Percentiles rank a stretch among this genome's conserved stretches.
Evolutionary conservation across 2,797 vertebrate genomes (phyloP).

Genomic region (Mormyrus hasselquistii): DNA sequence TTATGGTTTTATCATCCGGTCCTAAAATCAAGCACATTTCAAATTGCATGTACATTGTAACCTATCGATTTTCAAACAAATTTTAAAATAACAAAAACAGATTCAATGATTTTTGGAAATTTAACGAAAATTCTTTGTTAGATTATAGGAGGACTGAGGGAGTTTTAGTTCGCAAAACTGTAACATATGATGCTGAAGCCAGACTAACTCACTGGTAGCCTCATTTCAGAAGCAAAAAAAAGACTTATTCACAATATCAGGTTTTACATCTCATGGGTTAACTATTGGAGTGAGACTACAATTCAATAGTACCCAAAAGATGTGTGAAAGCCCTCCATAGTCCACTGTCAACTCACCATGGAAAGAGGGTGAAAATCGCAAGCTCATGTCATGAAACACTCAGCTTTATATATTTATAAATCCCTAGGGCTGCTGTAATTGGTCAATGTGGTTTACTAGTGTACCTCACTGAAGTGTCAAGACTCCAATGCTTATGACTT

Average conservation of each 20-base stretch:
- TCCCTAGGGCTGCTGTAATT: too few species aligned
- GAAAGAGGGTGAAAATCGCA: not conserved
- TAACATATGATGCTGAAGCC: not conserved
- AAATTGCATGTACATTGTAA: not conserved
- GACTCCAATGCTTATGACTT: not conserved
- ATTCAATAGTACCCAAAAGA: not conserved
- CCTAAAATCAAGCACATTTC: not conserved
- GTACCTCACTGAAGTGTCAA: too few species aligned
- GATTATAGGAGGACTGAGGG: not conserved
- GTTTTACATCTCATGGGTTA: not conserved
- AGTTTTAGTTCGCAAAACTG: not conserved
- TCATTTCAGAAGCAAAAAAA: not conserved
- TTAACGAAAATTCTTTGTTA: not conserved
- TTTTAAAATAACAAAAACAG: not conserved
- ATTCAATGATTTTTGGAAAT: not conserved
- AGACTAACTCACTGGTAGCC: not conserved
- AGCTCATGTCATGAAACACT: not conserved
- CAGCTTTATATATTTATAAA: not conserved
- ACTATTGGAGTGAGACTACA: not conserved
- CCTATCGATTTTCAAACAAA: not conserved
- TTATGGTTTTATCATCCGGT: not conserved
- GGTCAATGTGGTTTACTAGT: too few species aligned
- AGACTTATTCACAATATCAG: not conserved
- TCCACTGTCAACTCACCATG: not conserved
- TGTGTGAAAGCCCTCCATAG: not conserved